phyloP scores from a whole-genome alignment of 2,797 vertebrate species.

The Cuniculus paca region DNA sequence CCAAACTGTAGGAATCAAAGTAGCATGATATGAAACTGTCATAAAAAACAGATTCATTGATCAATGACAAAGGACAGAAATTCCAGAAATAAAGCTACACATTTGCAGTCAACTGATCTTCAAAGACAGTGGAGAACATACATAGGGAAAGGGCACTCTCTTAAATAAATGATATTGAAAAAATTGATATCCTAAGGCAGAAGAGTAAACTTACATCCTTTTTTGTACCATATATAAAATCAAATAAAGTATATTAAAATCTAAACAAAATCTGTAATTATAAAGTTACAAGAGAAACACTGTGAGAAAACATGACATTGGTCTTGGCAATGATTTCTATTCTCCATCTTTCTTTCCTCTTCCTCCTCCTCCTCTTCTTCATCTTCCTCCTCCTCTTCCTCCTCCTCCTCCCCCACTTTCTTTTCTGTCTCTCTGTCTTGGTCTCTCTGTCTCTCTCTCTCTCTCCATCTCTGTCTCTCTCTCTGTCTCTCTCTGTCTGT shows the following conservation, averaged over 20 bases:
- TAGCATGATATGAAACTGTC: background rate
- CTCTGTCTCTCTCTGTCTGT: too few relatives aligned
- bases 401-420: too few relatives aligned
- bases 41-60: background rate
- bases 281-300: background rate
- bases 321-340: background rate
- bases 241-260: background rate
- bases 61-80: background rate
- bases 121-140: background rate
- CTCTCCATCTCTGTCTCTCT: too few relatives aligned
- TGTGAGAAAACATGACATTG: background rate
- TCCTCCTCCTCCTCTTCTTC: too few relatives aligned
- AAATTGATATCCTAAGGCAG: background rate
- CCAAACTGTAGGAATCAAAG: background rate
- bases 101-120: background rate
- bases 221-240: background rate
- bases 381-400: too few relatives aligned
- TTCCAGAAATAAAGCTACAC: background rate
- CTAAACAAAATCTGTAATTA: background rate
- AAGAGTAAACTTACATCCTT: background rate
- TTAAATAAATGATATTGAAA: background rate
- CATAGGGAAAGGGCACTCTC: background rate
- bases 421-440: too few relatives aligned
- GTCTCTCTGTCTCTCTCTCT: too few relatives aligned
- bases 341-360: background rate